Percentiles rank a stretch among this genome's conserved stretches.
These are phyloP conservation scores for Platynereis dumerilii DNA, from an alignment of 2,888 invertebrate genomes.

Conservation along the genomic window DNA sequence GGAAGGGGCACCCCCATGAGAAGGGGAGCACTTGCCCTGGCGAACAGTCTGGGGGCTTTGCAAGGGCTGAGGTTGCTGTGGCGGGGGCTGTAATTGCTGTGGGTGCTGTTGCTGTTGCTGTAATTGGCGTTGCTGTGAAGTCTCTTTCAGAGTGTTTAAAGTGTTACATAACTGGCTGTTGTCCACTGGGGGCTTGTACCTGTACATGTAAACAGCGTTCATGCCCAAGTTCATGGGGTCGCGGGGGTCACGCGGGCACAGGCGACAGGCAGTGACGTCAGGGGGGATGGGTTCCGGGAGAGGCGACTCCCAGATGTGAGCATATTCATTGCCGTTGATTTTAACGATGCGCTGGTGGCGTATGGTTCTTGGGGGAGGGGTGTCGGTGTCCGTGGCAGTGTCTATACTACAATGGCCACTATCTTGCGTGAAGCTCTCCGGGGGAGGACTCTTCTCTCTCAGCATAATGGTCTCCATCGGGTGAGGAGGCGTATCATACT, in stretches of 20 bases:
- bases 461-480: slow-evolving; percentile 21
- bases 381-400: neutral
- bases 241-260: slow-evolving; percentile 14
- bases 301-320: slow-evolving; percentile 23
- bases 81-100: too few species aligned
- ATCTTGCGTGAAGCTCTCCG: slow-evolving; percentile 9
- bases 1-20: too few species aligned
- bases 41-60: too few species aligned
- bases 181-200: neutral
- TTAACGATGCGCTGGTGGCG: slow-evolving; percentile 20
- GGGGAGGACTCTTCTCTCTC: slow-evolving; percentile 15
- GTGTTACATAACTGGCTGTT: slow-evolving; percentile 20
- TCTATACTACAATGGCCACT: slow-evolving; percentile 23
- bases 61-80: too few species aligned
- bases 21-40: too few species aligned
- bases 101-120: neutral
- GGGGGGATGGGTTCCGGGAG: slow-evolving; percentile 8
- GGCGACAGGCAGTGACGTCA: neutral
- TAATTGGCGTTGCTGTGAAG: slow-evolving; percentile 3
- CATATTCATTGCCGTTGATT: slow-evolving; percentile 25
- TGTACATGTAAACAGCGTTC: slow-evolving; percentile 9
- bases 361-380: slow-evolving; percentile 12
- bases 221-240: slow-evolving; percentile 16
- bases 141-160: slow-evolving; percentile 10
- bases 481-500: slow-evolving; percentile 17